Base-by-base conservation (phyloP, 2,113 vertebrate species). In the Nerophis ophidion region DNA sequence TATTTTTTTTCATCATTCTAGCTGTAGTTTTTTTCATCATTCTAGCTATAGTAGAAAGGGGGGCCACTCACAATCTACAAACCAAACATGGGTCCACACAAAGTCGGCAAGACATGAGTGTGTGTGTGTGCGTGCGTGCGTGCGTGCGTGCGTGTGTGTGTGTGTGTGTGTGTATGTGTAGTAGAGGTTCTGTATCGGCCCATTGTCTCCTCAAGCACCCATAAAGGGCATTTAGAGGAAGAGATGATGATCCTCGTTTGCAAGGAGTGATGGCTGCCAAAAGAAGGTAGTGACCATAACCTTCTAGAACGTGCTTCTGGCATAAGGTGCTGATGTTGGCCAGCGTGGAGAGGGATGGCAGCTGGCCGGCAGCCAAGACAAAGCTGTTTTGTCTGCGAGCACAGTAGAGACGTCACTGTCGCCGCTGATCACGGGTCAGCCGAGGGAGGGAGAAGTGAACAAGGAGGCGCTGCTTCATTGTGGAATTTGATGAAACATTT, bases 141-240 rank as follows among this genome's bases (percentile, higher is more conserved):
- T 26, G 19, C 4, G 26, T 26, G 26, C 4, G 26, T 26, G 26
- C 4, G 26, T 26, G 26, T 13, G 69, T 69, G 65, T 81, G 72
- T 78, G 70, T 64, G 54, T 69, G 66, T 71, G 70, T 71, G 77
- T 67, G 72, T 58, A 60, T 60, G 34, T 62, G 48, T 63, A 53
- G 51, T 34, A 66, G 71, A 17, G 71, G 53, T 57, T 74, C 58
- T 64, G 79, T 62, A 76, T 82, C 71, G 83, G 82, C 81, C 86
- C 86, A 89, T 90, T 89, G 87, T 89, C 82, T 89, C 85, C 83
- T 81, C 82, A 88, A 89, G 89, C 83, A 89, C 75, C 86, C 85
- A 89, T 88, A 90, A 89, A 90, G 88, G 85, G 83, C 85, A 68
- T 68, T 87, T 82, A 83, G 83, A 81, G 72, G 70, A 38, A 79